Evolutionary conservation across 2,888 invertebrate species (phyloP).

Genomic region (Caenorhabditis angaria): DNA sequence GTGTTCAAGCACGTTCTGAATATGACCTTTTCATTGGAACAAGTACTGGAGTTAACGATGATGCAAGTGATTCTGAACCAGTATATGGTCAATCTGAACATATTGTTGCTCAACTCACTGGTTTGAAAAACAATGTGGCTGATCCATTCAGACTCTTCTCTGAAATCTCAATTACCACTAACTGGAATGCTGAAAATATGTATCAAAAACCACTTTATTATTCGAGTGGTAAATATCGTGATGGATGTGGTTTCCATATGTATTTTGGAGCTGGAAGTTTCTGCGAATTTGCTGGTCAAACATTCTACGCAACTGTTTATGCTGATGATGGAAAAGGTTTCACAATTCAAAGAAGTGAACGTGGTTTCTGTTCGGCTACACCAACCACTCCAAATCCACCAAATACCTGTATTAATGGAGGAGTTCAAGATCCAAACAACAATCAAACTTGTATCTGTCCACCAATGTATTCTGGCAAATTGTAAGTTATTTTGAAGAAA

Average conservation of each 20-base stretch:
- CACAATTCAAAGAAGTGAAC: slow-evolving; percentile 59
- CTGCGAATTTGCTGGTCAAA: slow-evolving; percentile 56
- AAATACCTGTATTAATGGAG: slow-evolving; percentile 58
- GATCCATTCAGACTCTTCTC: slow-evolving; percentile 64
- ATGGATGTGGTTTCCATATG: slow-evolving; percentile 58
- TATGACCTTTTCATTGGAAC: slow-evolving; percentile 58
- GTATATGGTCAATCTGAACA: slow-evolving; percentile 50
- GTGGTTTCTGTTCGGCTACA: slow-evolving; percentile 56
- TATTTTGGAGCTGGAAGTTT: slow-evolving; percentile 61
- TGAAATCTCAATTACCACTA: slow-evolving; percentile 58
- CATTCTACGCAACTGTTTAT: slow-evolving; percentile 60
- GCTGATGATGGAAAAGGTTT: slow-evolving; percentile 62
- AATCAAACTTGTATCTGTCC: slow-evolving; percentile 60
- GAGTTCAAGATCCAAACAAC: slow-evolving; percentile 56
- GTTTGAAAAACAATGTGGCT: slow-evolving; percentile 44
- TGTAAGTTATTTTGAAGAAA: slow-evolving; percentile 28
- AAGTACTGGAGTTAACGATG: slow-evolving; percentile 43
- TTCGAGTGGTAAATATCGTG: slow-evolving; percentile 58
- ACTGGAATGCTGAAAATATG: slow-evolving; percentile 34
- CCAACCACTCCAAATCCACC: slow-evolving; percentile 49
- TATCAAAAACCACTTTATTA: slow-evolving; percentile 59
- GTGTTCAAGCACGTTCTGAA: slow-evolving; percentile 56
- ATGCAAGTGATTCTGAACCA: slow-evolving; percentile 45
- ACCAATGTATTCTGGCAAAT: slow-evolving; percentile 51
- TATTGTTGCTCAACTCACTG: slow-evolving; percentile 60